A percentile compares a stretch with the other conserved stretches of the same genome.
Evolutionary conservation across 1,140 invertebrate species (phyloP).

Genomic region (Drosophila tropicalis): DNA sequence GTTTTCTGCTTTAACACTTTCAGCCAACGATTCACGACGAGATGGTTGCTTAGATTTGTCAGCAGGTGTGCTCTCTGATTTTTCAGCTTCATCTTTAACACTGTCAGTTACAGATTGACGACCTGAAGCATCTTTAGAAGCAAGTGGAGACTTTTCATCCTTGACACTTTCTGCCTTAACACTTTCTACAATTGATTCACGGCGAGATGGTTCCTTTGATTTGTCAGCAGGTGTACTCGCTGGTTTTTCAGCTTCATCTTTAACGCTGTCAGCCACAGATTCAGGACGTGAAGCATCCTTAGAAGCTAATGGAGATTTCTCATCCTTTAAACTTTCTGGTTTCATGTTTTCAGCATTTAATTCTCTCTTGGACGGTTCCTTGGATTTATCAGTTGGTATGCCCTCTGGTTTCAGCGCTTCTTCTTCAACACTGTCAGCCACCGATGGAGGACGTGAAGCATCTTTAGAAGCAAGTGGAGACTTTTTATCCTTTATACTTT

Average conservation of each 20-base stretch:
- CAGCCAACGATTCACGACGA: conserved; percentile 4
- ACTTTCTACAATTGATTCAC: conserved; percentile 44
- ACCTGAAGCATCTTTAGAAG: conserved; percentile 36
- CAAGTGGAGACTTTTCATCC: conserved; percentile 27
- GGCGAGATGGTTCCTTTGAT: conserved; percentile 16
- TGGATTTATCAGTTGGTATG: conserved; percentile 3
- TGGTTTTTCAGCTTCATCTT: conserved; percentile 27
- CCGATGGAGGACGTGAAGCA: conserved; percentile 37
- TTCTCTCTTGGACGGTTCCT: conserved; percentile 29
- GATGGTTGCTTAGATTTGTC: conserved; percentile 8
- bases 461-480: conserved; percentile 37
- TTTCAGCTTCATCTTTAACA: conserved; percentile 15
- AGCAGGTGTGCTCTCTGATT: neutral
- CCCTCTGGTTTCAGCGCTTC: conserved; percentile 6
- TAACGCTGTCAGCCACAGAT: conserved; percentile 33
- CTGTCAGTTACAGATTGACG: conserved; percentile 41
- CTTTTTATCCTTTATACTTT: conserved; percentile 45
- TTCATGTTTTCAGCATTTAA: neutral
- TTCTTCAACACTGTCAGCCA: conserved; percentile 24
- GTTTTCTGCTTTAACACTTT: conserved; percentile 13
- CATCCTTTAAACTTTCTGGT: conserved; percentile 38
- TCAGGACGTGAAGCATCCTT: conserved; percentile 42
- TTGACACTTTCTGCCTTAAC: conserved; percentile 27
- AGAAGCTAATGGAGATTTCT: conserved; percentile 32
- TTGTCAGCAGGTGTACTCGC: neutral